Evolutionary conservation across 2,888 invertebrate species (phyloP).

Genomic region (Archaeoteleia sp.): DNA sequence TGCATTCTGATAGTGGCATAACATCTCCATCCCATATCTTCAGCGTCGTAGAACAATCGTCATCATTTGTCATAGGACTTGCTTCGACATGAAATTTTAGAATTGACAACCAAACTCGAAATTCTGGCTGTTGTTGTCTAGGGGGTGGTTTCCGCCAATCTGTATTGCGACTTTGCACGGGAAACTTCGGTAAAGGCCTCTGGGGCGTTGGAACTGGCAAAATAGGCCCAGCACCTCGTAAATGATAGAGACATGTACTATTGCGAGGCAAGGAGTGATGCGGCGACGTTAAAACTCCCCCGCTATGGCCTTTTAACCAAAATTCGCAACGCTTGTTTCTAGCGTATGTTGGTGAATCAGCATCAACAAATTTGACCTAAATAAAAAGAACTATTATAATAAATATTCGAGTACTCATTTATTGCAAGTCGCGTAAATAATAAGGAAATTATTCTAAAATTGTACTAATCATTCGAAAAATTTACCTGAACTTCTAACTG

Average conservation of each 20-base stretch:
- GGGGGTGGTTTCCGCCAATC: constrained; percentile 77
- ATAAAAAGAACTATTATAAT: too few species aligned
- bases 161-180: constrained; percentile 70
- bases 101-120: constrained; percentile 90
- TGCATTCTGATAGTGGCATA: constrained; percentile 84
- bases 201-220: constrained; percentile 77
- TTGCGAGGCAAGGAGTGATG: constrained; percentile 90
- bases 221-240: constrained; percentile 79
- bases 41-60: constrained; percentile 88
- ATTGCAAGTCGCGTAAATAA: constrained; percentile 5
- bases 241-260: constrained; percentile 91
- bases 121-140: constrained; percentile 80
- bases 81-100: constrained; percentile 89
- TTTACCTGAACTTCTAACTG: constrained; percentile 88
- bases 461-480: constrained; percentile 41
- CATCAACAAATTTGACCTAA: constrained; percentile 89
- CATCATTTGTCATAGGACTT: constrained; percentile 81
- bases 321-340: constrained; percentile 92
- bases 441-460: constrained; percentile 25
- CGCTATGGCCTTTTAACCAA: constrained; percentile 87
- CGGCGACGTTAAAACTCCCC: constrained; percentile 88
- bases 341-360: constrained; percentile 88
- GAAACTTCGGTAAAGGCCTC: constrained; percentile 72
- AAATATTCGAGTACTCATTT: neutral
- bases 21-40: constrained; percentile 89